Evolutionary conservation across 2,113 vertebrate genomes (phyloP).

Genomic region (Vanacampus margaritifer): DNA sequence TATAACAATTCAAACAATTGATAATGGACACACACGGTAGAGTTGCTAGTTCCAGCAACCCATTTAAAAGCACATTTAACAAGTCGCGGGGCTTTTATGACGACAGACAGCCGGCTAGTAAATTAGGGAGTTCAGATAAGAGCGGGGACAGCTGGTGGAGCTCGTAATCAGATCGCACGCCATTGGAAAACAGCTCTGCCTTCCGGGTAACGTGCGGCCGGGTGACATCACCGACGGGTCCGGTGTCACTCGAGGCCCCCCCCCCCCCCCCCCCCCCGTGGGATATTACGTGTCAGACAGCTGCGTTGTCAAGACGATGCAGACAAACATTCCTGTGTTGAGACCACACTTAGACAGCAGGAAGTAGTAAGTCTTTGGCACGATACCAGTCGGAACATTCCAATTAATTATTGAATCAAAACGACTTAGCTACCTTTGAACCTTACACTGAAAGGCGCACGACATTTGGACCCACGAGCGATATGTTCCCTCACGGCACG

Average conservation of each 20-base stretch:
- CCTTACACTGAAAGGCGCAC: too few relatives aligned
- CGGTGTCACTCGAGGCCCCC: conserved; percentile 49
- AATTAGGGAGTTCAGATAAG: conserved; percentile 3
- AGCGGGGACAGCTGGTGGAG: conserved; percentile 44
- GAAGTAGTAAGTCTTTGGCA: neutral
- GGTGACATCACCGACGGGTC: conserved; percentile 52
- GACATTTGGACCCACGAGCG: too few relatives aligned
- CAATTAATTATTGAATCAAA: neutral
- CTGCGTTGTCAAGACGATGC: conserved; percentile 33
- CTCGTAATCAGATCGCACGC: conserved; percentile 42
- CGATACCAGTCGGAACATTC: neutral
- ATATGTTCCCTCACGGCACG: too few relatives aligned
- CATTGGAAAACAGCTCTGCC: conserved; percentile 50
- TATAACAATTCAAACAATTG: too few relatives aligned
- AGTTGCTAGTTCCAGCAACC: neutral
- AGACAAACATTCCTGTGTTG: conserved; percentile 33
- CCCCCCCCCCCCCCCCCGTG: conserved; percentile 39
- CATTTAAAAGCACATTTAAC: neutral
- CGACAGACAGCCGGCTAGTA: neutral
- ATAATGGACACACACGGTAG: too few relatives aligned
- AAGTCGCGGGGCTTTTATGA: neutral
- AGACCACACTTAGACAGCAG: neutral
- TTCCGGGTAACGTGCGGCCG: conserved; percentile 40
- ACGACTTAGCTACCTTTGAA: too few relatives aligned
- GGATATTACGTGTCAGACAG: conserved; percentile 60